Evolutionary conservation across 2,797 vertebrate genomes (phyloP), one percentile per base, ranked within the genome.

Genomic region (Coilia nasus): DNA sequence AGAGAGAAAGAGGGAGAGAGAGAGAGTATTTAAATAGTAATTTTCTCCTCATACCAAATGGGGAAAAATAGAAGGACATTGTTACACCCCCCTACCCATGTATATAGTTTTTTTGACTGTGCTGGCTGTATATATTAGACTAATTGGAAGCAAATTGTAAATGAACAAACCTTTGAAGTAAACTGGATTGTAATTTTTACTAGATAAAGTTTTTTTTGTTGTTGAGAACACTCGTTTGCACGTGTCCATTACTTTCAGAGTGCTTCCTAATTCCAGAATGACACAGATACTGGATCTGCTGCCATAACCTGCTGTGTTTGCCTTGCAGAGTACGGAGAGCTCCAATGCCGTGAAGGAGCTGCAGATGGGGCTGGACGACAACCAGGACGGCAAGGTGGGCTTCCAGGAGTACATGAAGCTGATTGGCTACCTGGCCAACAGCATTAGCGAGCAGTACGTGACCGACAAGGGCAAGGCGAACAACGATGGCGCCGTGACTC

Each of bases 401-500:
- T 96, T 96, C 81, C 89, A 94, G 88, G 96, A 96, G 89, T 96
- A 95, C 92, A 89, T 96, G 94, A 93, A 90, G 89, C 92, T 96
- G 85, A 84, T 96, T 1, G 95, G 95, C 83, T 95, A 94, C 91
- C 86, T 96, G 88, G 95, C 95, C 0, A 84, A 86, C 14, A 80
- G 93, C 0, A 82, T 95, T 81, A 96, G 95, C 31, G 84, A 93
- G 0, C 94, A 95, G 87, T 92, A 88, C 3, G 1, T 0, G 50
- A 23, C 82, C 0, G 81, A 82, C 31, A 89, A 90, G 23, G 85
- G 91, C 25, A 85, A 91, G 1, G 35, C 67, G 21, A 83, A 23
- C 56, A 85, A 90, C 41, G 93, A 91, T 3, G 71, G 84, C 0
- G 91, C 28, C 47, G 92, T 91, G 47, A 93, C 84, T 47, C 83